Conservation (phyloP, 2,888 invertebrate genomes). For the Adela reaumurella region DNA sequence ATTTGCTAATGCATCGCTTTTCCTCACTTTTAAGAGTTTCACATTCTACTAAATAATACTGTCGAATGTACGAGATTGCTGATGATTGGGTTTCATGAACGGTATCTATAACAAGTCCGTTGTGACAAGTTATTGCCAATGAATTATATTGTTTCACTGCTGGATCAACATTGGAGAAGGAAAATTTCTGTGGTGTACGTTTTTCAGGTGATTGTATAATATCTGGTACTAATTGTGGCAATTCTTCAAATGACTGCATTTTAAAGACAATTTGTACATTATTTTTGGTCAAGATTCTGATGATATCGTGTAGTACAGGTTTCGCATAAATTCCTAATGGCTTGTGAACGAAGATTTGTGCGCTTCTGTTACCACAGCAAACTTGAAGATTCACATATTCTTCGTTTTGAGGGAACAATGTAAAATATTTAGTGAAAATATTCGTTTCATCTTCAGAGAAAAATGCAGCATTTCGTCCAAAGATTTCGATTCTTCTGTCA, state of each 20-base stretch:
- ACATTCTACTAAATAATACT: constrained; percentile 20
- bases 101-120: constrained; percentile 38
- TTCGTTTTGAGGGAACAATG: constrained; percentile 34
- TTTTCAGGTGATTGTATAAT: no score
- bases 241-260: constrained; percentile 24
- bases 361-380: constrained; percentile 28
- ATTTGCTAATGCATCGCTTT: constrained; percentile 36
- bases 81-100: constrained; percentile 30
- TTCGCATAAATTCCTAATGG: constrained; percentile 24
- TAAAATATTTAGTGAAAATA: constrained; percentile 27
- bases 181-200: no score
- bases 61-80: constrained; percentile 36
- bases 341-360: constrained; percentile 38
- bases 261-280: constrained; percentile 31
- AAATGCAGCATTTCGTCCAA: constrained; percentile 36
- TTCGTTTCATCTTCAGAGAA: constrained; percentile 40
- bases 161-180: no score
- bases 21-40: constrained; percentile 23
- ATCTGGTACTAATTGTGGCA: no score
- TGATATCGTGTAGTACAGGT: constrained; percentile 22
- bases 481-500: constrained; percentile 38
- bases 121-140: constrained; percentile 38
- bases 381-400: constrained; percentile 33
- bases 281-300: constrained; percentile 33
- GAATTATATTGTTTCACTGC: constrained; percentile 12